Conservation (phyloP, 2,888 invertebrate genomes). For the Drosophila ustulata region DNA sequence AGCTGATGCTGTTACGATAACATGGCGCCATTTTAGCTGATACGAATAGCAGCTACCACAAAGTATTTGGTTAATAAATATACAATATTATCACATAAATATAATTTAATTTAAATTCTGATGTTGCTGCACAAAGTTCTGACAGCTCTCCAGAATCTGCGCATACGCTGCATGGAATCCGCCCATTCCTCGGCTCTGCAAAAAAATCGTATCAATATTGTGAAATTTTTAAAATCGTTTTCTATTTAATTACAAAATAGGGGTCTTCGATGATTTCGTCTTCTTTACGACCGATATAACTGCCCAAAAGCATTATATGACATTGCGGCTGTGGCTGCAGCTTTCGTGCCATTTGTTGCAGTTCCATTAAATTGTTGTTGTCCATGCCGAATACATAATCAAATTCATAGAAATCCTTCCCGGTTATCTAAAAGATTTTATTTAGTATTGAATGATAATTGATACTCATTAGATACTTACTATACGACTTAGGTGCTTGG, state of each 20-base stretch:
- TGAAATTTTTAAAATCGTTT: not conserved
- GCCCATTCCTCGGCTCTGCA: slow-evolving; percentile 75
- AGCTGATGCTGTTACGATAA: not conserved
- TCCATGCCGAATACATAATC: slow-evolving; percentile 98
- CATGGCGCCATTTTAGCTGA: not conserved
- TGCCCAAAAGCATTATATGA: slow-evolving; percentile 91
- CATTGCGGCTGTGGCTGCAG: slow-evolving; percentile 89
- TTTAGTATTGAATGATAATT: not conserved
- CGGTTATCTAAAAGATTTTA: slow-evolving; percentile 87
- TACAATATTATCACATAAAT: not conserved
- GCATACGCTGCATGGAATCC: slow-evolving; percentile 73
- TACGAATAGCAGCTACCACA: not conserved
- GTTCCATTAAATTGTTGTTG: slow-evolving; percentile 90
- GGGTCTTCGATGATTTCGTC: slow-evolving; percentile 94
- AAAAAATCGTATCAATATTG: not conserved
- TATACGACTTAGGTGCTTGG: slow-evolving; percentile 88
- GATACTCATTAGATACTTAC: slow-evolving; percentile 41
- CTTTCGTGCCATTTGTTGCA: slow-evolving; percentile 85
- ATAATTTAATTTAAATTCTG: slow-evolving; percentile 4
- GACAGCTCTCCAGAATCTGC: slow-evolving; percentile 76
- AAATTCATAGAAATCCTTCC: slow-evolving; percentile 90
- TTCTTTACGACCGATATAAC: slow-evolving; percentile 90
- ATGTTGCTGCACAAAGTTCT: slow-evolving; percentile 59
- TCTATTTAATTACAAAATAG: slow-evolving; percentile 90
- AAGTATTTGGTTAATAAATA: not conserved